phyloP scores from a whole-genome alignment of 2,797 vertebrate species.

The Tarsius wallacei region DNA sequence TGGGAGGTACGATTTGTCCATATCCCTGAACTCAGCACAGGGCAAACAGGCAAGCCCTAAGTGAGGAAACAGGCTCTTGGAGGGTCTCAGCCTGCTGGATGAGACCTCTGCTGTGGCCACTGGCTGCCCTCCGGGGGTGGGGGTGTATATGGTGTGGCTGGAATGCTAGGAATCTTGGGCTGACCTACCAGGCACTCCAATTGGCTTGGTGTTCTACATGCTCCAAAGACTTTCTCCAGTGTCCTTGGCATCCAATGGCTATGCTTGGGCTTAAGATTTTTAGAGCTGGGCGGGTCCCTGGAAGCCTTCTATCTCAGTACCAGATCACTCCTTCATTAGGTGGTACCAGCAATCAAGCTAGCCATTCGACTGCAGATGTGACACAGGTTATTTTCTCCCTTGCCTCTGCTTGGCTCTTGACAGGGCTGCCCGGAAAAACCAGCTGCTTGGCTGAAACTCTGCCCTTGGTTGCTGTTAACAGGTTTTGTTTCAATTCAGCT shows the following conservation, averaged over 20 bases:
- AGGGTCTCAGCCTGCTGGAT: slow-evolving; percentile 64
- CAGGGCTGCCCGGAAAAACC: slow-evolving; percentile 42
- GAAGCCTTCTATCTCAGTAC: slow-evolving; percentile 77
- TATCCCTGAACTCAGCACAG: slow-evolving; percentile 70
- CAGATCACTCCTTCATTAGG: slow-evolving; percentile 75
- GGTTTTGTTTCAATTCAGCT: slow-evolving; percentile 69
- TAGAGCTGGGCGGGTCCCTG: slow-evolving; percentile 73
- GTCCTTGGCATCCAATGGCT: slow-evolving; percentile 80
- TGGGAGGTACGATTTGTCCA: slow-evolving; percentile 48
- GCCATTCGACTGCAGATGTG: slow-evolving; percentile 61
- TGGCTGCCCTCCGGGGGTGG: slow-evolving; percentile 78
- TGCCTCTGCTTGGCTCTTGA: slow-evolving; percentile 62
- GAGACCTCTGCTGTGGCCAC: slow-evolving; percentile 68
- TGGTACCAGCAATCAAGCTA: slow-evolving; percentile 69
- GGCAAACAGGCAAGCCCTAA: slow-evolving; percentile 17
- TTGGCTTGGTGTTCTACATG: slow-evolving; percentile 81
- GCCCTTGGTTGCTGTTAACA: slow-evolving; percentile 73
- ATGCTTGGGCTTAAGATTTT: slow-evolving; percentile 80
- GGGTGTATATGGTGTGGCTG: slow-evolving; percentile 75
- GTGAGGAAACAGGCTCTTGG: slow-evolving; percentile 15
- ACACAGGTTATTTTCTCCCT: slow-evolving; percentile 61
- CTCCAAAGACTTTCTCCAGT: slow-evolving; percentile 84
- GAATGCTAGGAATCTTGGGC: slow-evolving; percentile 85
- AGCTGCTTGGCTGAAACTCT: slow-evolving; percentile 60
- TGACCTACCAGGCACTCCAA: slow-evolving; percentile 80